Conservation (phyloP, 2,113 vertebrate species). For the Erythrocercus mccallii region DNA sequence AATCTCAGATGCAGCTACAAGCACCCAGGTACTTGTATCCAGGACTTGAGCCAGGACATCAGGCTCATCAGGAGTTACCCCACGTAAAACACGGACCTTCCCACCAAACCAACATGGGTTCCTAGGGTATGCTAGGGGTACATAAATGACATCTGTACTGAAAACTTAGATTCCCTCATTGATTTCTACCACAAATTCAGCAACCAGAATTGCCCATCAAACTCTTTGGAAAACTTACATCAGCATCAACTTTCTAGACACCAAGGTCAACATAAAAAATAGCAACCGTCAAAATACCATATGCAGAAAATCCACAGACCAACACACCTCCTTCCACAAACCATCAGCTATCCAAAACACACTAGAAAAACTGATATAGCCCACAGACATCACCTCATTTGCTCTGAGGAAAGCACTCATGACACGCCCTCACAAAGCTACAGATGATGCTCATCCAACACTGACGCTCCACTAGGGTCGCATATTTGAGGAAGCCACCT, state of each 20-base stretch:
- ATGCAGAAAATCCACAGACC: slow-evolving; percentile 69
- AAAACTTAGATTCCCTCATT: not conserved
- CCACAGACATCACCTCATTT: slow-evolving; percentile 62
- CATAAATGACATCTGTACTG: not conserved
- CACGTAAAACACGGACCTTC: not conserved
- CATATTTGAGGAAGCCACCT: slow-evolving; percentile 13
- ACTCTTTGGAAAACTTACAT: slow-evolving; percentile 58
- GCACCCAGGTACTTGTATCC: not conserved
- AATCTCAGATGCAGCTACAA: not conserved
- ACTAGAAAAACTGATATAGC: slow-evolving; percentile 45
- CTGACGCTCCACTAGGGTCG: not conserved
- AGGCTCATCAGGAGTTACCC: not conserved
- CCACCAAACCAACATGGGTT: not conserved
- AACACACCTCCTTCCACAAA: slow-evolving; percentile 66
- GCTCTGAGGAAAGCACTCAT: slow-evolving; percentile 18
- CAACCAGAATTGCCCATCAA: not conserved
- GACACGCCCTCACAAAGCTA: not conserved
- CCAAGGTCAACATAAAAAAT: slow-evolving; percentile 56
- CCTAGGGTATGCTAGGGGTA: not conserved
- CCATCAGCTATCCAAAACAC: slow-evolving; percentile 48
- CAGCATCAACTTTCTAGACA: slow-evolving; percentile 57
- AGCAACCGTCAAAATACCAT: slow-evolving; percentile 61
- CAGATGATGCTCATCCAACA: not conserved
- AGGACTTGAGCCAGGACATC: not conserved
- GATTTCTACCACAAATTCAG: slow-evolving; percentile 26